Evolutionary conservation across 2,797 vertebrate genomes (phyloP).

Genomic region (Oryzias dopingdopingensis): DNA sequence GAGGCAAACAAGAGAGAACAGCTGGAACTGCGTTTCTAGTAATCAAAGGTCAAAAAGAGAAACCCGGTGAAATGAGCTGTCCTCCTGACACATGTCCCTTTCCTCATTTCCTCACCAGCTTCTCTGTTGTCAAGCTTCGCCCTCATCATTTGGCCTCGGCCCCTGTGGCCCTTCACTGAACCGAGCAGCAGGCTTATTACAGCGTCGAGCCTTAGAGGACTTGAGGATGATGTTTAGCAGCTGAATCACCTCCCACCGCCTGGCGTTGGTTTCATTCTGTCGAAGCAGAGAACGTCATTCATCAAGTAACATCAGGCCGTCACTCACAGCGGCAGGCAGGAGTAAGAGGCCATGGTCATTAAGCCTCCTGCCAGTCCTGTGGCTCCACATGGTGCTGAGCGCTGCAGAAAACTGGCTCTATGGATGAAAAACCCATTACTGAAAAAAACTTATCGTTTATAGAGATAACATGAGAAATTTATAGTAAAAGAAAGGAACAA

Average conservation of each 20-base stretch:
- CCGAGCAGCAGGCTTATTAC: slow-evolving; percentile 45
- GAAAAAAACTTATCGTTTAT: slow-evolving; percentile 23
- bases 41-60: slow-evolving; percentile 25
- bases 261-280: slow-evolving; percentile 45
- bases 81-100: slow-evolving; percentile 29
- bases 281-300: slow-evolving; percentile 43
- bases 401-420: slow-evolving; percentile 22
- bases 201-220: slow-evolving; percentile 32
- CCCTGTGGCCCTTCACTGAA: slow-evolving; percentile 52
- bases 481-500: neutral
- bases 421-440: slow-evolving; percentile 21
- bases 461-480: slow-evolving; percentile 1
- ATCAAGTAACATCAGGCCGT: slow-evolving; percentile 51
- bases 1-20: slow-evolving; percentile 2
- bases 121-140: slow-evolving; percentile 39
- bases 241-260: slow-evolving; percentile 45
- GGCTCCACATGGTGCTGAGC: slow-evolving; percentile 23
- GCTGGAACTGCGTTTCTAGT: slow-evolving; percentile 11
- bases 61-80: slow-evolving; percentile 27
- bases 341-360: slow-evolving; percentile 44
- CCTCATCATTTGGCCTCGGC: slow-evolving; percentile 48
- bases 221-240: slow-evolving; percentile 49
- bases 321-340: slow-evolving; percentile 41
- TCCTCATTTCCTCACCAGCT: slow-evolving; percentile 42
- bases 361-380: slow-evolving; percentile 34